Percentiles rank a stretch among this genome's conserved stretches.
Evolutionary conservation across 2,113 vertebrate genomes (phyloP).

Genomic region (Pteropus alecto): DNA sequence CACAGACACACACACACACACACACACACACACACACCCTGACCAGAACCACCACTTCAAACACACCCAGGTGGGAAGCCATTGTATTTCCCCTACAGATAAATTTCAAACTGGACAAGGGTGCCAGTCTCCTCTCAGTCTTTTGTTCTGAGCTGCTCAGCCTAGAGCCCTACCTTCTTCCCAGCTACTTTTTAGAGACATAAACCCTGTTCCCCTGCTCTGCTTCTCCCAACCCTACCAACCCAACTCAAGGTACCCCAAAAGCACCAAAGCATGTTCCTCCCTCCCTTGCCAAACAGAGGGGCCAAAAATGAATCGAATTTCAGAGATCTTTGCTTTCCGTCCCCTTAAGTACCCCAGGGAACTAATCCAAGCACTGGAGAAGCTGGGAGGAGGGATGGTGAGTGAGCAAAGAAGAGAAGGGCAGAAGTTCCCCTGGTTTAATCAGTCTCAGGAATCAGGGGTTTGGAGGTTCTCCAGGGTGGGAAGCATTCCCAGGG

Average conservation of each 20-base stretch:
- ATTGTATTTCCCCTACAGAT: slow-evolving; percentile 27
- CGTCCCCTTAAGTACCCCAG: neutral
- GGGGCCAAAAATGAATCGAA: neutral
- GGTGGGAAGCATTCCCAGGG: slow-evolving; percentile 61
- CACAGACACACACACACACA: neutral
- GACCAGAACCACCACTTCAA: slow-evolving; percentile 34
- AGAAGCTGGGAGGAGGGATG: neutral
- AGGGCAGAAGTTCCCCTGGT: neutral
- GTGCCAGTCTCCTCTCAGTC: slow-evolving; percentile 6
- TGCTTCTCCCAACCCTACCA: neutral
- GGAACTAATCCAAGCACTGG: neutral
- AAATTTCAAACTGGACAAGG: slow-evolving; percentile 15
- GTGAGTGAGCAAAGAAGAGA: neutral
- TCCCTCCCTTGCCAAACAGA: neutral
- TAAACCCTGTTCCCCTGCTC: neutral
- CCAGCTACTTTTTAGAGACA: neutral
- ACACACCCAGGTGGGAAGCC: slow-evolving; percentile 38
- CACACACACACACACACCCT: neutral
- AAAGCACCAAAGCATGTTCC: neutral
- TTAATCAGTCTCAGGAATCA: slow-evolving; percentile 2
- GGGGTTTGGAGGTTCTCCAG: slow-evolving; percentile 54
- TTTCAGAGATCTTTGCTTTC: neutral
- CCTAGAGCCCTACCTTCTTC: neutral
- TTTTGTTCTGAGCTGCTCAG: slow-evolving; percentile 45
- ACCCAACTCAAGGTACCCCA: neutral